Base-by-base conservation (phyloP, 2,113 vertebrate species). In the Gymnarchus niloticus region DNA sequence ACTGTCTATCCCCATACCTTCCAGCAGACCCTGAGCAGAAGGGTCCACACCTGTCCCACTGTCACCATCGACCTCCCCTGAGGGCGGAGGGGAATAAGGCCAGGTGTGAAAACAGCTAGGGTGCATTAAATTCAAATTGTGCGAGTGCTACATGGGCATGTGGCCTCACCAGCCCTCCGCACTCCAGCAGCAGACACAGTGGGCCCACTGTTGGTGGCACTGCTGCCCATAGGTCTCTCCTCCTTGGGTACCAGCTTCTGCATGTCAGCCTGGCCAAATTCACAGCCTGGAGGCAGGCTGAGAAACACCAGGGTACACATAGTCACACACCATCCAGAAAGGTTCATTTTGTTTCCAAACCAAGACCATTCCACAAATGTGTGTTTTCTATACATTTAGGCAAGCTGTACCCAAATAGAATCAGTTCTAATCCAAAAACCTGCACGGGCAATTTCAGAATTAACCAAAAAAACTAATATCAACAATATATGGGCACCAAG, bases 261-360 rank as follows among this genome's bases (percentile, higher is more conserved):
- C 97, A 98, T 98, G 92, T 98, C 97, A 0, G 95, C 96, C 90
- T 98, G 97, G 69, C 97, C 97, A 93, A 98, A 98, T 91, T 98
- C 97, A 90, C 97, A 98, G 69, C 97, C 97, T 87, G 96, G 93
- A 87, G 97, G 97, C 89, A 98, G 93, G 90, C 97, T 98, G 90
- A 17, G 87, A 56, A 44, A 19, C 56, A 65, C 69, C 85, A 14
- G 14, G 23, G 51, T n/a, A 19, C 76, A 78, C 37, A 21, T 41
- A 77, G 6, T n/a, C 41, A 23, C 17, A 52, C 19, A 37, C 54
- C 49, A 56, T 25, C 12, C 80, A 82, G 51, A 52, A 52, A 52
- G 51, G 51, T 12, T 9, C 51, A 52, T 52, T 9, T 33, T 69
- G 61, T 6, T 37, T 37, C 14, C 61, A 69, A 69, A 69, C 5